Percentiles rank a stretch among this genome's conserved stretches.
Conservation (phyloP, 2,113 vertebrate species). For the Budorcas taxicolor region DNA sequence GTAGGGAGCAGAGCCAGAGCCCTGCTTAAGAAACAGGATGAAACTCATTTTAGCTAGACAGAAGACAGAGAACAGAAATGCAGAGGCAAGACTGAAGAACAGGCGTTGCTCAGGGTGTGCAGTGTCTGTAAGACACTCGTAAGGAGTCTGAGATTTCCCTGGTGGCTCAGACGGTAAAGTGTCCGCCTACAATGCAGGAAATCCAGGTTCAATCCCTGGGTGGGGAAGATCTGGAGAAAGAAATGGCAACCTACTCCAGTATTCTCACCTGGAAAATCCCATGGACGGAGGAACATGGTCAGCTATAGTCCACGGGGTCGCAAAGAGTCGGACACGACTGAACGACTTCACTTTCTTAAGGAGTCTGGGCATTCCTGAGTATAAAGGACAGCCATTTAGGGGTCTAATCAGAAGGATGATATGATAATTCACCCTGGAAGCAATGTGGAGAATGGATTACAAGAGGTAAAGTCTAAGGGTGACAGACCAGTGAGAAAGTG, state of each 20-base stretch:
- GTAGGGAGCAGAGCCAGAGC: neutral
- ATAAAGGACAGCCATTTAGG: neutral
- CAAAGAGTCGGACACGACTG: fast-evolving
- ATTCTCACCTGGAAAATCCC: neutral
- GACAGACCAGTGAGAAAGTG: neutral
- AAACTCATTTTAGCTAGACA: neutral
- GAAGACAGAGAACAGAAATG: neutral
- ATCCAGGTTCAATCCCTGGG: neutral
- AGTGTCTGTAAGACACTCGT: neutral
- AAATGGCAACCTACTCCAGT: neutral
- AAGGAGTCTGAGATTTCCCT: neutral
- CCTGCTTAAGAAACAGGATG: neutral
- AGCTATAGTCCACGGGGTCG: fast-evolving
- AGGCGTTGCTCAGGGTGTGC: neutral
- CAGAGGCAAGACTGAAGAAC: neutral
- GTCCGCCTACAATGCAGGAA: neutral
- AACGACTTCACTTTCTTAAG: neutral
- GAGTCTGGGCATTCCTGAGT: neutral
- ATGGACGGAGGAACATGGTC: neutral
- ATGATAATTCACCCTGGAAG: neutral
- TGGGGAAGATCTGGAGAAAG: neutral
- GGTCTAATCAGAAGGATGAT: neutral
- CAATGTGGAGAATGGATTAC: neutral
- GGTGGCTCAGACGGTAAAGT: neutral
- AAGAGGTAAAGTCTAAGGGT: neutral